These are phyloP conservation scores for Drosophila diplacantha DNA, from an alignment of 2,888 invertebrate genomes.

Conservation along the genomic window DNA sequence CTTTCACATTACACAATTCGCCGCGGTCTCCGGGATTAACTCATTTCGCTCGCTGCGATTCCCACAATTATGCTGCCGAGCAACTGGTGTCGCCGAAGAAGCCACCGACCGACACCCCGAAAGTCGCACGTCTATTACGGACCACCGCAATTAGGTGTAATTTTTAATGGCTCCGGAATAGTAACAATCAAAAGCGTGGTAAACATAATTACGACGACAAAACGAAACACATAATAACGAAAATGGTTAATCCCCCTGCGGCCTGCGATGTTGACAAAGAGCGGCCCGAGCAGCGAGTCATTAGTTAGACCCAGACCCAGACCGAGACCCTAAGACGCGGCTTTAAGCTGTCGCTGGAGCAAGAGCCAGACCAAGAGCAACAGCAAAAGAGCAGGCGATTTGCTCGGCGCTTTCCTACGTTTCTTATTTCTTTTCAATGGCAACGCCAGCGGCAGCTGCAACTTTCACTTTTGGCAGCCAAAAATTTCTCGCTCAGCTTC, in stretches of 20 bases:
- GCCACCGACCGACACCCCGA: constrained; percentile 18
- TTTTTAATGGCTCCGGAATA: constrained; percentile 31
- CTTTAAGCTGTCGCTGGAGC: constrained; percentile 54
- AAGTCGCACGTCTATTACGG: constrained; percentile 43
- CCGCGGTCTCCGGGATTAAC: constrained; percentile 28
- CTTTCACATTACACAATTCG: constrained; percentile 41
- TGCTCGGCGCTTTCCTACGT: constrained; percentile 57
- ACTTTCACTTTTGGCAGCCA: constrained; percentile 73
- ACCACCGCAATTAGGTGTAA: constrained; percentile 43
- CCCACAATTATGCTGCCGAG: constrained; percentile 32
- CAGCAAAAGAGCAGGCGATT: constrained; percentile 21
- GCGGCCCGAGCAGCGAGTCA: constrained; percentile 23
- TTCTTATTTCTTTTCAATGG: constrained; percentile 60
- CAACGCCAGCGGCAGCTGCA: constrained; percentile 59
- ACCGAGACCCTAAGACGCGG: constrained; percentile 38
- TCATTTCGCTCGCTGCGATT: constrained; percentile 28
- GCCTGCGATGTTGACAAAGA: constrained; percentile 30
- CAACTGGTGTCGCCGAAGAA: constrained; percentile 4
- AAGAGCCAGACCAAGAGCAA: constrained; percentile 35
- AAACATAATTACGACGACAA: constrained; percentile 41
- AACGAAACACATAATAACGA: constrained; percentile 41
- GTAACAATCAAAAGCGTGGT: constrained; percentile 43
- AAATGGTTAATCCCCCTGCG: constrained; percentile 23
- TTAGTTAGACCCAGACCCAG: constrained; percentile 24
- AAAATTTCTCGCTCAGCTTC: constrained; percentile 72